Evolutionary conservation across 2,113 vertebrate species (phyloP).

Genomic region (Australoheros scitulus): DNA sequence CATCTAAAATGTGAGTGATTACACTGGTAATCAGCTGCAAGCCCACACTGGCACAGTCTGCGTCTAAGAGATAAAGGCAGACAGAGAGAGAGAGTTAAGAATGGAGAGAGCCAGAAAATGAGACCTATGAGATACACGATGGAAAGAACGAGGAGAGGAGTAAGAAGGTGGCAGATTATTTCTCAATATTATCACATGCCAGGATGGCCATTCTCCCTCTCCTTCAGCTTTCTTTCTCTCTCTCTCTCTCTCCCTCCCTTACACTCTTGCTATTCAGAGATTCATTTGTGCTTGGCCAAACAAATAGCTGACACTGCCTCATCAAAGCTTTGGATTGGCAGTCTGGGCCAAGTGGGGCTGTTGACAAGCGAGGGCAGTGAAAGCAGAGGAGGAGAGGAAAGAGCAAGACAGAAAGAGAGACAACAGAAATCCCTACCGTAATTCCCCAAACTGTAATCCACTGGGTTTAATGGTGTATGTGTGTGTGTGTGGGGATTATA

Average conservation of each 20-base stretch:
- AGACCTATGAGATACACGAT: constrained; percentile 67
- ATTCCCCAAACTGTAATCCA: constrained; percentile 82
- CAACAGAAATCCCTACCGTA: constrained; percentile 76
- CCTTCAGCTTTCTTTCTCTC: constrained; percentile 44
- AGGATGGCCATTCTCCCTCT: constrained; percentile 63
- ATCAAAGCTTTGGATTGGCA: constrained; percentile 77
- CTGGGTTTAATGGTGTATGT: constrained; percentile 74
- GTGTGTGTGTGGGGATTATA: constrained; percentile 75
- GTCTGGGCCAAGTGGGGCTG: constrained; percentile 78
- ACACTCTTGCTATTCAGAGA: constrained; percentile 67
- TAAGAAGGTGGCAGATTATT: constrained; percentile 79
- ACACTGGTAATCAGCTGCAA: constrained; percentile 77
- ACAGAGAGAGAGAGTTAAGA: constrained; percentile 59
- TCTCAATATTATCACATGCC: constrained; percentile 59
- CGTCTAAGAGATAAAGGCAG: constrained; percentile 76
- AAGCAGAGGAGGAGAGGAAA: constrained; percentile 70
- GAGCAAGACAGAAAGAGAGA: constrained; percentile 64
- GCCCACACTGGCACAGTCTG: constrained; percentile 73
- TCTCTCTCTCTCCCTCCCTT: constrained; percentile 27
- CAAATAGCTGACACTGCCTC: constrained; percentile 78
- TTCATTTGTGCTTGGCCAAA: constrained; percentile 72
- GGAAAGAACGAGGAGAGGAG: constrained; percentile 44
- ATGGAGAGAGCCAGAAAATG: constrained; percentile 45
- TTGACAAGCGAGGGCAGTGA: constrained; percentile 76
- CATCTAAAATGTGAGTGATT: constrained; percentile 81